Conservation (phyloP, 2,797 vertebrate genomes). For the Furcifer pardalis region DNA sequence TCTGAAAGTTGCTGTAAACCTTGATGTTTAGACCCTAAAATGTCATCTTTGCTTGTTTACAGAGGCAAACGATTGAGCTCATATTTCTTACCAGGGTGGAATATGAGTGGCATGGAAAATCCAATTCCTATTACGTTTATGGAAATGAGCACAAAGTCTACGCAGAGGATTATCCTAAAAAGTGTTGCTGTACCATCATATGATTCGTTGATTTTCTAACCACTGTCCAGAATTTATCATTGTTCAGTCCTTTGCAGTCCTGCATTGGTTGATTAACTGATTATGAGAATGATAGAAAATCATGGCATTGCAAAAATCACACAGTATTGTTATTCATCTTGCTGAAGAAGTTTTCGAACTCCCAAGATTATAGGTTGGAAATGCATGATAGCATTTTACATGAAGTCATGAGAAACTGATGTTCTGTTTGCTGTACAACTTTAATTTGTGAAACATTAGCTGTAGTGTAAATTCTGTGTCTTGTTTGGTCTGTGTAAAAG, state of each 20-base stretch:
- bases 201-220: not conserved
- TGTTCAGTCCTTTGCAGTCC: no score
- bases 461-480: not conserved
- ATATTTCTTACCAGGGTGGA: slow-evolving; percentile 81
- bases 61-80: slow-evolving; percentile 84
- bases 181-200: slow-evolving; percentile 77
- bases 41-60: slow-evolving; percentile 21
- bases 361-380: not conserved
- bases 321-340: not conserved
- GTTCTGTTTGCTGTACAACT: not conserved
- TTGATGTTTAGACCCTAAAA: not conserved
- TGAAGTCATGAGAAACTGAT: no score
- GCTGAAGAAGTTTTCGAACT: not conserved
- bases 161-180: slow-evolving; percentile 78
- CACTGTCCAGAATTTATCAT: not conserved
- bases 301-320: not conserved
- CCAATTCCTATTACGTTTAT: slow-evolving; percentile 78
- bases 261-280: no score
- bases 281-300: not conserved
- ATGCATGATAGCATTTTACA: not conserved
- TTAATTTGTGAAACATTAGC: not conserved
- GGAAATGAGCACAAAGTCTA: slow-evolving; percentile 79
- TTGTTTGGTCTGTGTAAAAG: not conserved
- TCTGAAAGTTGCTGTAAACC: not conserved
- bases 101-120: slow-evolving; percentile 77